Evolutionary conservation across 2,888 invertebrate species (phyloP), one percentile per base, ranked within the genome.

Genomic region (Polydesmus complanatus): DNA sequence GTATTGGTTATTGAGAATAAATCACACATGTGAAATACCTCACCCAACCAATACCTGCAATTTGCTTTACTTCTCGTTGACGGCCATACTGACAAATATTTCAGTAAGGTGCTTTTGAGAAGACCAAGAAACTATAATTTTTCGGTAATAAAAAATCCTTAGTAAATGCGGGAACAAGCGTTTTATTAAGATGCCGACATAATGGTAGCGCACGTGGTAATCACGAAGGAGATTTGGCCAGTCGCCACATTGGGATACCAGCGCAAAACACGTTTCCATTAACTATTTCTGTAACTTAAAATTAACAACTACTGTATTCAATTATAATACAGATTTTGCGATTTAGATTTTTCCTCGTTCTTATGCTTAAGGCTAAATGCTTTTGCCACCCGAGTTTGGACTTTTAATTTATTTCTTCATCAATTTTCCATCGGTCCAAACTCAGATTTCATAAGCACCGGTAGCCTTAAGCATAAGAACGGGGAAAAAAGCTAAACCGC

Each of bases 191-290:
- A 37, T 37, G 8, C 19, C 37, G 60, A 59, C 62, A 62, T 62
- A 62, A n/a, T 60, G 62, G 62, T 37, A 56, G 52, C 54, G 62
- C 22, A 63, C 63, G 63, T 63, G 63, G 61, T 63, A 60, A 26
- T 52, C 61, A 63, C 63, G 61, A 63, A 63, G 61, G n/a, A 58
- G 37, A 61, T 57, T 61, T 63, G 58, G 63, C 63, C 61, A 56
- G 52, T 49, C 63, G 59, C 52, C 59, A 63, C 61, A 54, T 62
- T 62, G 69, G 69, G 51, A 18, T 11, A 37, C 8, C 37, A 37
- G n/a, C 51, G 19, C 51, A 21, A 8, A 51, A 51, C n/a, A n/a
- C 5, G 8, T 51, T 19, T 51, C 51, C 5, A 11, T 18, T 51
- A 5, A 5, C 51, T n/a, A 3, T n/a, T n/a, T n/a, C n/a, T n/a